Evolutionary conservation across 2,888 invertebrate species (phyloP), one percentile per base, ranked within the genome.

Genomic region (Tridacna crocea): DNA sequence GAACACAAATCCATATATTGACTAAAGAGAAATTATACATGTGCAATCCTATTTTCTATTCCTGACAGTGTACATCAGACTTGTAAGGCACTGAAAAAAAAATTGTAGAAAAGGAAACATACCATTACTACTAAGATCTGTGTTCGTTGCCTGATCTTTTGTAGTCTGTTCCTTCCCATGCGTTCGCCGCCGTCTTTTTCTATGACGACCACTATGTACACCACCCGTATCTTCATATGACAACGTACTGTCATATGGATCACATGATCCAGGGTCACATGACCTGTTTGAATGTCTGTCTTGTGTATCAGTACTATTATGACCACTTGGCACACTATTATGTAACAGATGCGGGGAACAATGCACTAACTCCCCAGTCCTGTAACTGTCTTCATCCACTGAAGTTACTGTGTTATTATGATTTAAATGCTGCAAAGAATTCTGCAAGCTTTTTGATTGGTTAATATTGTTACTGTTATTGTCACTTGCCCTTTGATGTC

Each of bases 111-210:
- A 36, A 36, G 36, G 8, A 36, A 36, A 85, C 91, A 60, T 79
- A 92, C 92, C 92, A 85, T 92, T 92, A 80, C 92, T 92, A 84
- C 92, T 92, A 66, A 92, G 83, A 83, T 92, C 92, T 76, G 92
- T 92, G 80, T 92, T 92, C 0, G 92, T 92, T 8, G 92, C 91
- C 79, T 92, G 92, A 89, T 92, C 92, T 83, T 90, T 88, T 46
- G 88, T 92, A 22, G 87, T 82, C 77, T 90, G 89, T 83, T 91
- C 91, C 65, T 87, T 83, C 72, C 80, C 83, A 26, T 84, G 84
- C 12, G 80, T 82, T 55, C 88, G 87, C 79, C 88, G 88, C 68
- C 89, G 81, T 22, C 89, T 87, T 82, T 88, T 86, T 78, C 89
- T 87, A 77, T 91, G 91, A 80, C 91, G 91, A 75, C 89, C 84